These are phyloP conservation scores for Lateolabrax maculatus DNA, from an alignment of 2,797 vertebrate species.

Conservation along the genomic window DNA sequence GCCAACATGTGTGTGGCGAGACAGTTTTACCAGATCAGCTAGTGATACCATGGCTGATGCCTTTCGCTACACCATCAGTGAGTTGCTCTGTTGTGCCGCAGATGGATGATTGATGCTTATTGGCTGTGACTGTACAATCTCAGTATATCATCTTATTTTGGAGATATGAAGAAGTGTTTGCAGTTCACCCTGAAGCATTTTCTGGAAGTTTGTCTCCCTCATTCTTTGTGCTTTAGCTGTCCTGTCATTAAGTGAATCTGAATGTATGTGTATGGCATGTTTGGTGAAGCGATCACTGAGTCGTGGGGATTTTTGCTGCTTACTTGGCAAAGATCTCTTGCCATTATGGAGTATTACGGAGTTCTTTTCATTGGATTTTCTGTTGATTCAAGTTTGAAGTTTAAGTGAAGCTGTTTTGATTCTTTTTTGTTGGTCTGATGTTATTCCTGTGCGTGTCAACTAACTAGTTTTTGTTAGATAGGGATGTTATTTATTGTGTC, in stretches of 20 bases:
- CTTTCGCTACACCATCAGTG: constrained; percentile 5
- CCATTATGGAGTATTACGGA: background rate
- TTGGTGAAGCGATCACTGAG: background rate
- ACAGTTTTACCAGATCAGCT: background rate
- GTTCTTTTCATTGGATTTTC: background rate
- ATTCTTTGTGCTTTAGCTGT: background rate
- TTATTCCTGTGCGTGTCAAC: background rate
- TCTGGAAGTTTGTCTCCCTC: background rate
- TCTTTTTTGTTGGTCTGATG: background rate
- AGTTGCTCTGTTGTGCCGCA: constrained; percentile 4
- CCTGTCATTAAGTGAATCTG: too few species aligned
- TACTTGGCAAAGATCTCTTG: background rate
- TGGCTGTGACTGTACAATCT: constrained; percentile 5
- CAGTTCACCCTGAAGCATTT: background rate
- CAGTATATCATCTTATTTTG: background rate
- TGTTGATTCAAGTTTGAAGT: constrained; percentile 1
- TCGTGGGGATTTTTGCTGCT: background rate
- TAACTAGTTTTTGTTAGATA: background rate
- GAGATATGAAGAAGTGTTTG: background rate
- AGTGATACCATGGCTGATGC: background rate
- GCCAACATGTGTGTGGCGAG: background rate
- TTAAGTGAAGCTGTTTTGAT: background rate
- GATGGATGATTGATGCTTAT: constrained; percentile 7
- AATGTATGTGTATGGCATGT: background rate
- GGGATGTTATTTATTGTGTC: background rate